Conservation (phyloP, 2,113 vertebrate species). For the Porphyrio hochstetteri region DNA sequence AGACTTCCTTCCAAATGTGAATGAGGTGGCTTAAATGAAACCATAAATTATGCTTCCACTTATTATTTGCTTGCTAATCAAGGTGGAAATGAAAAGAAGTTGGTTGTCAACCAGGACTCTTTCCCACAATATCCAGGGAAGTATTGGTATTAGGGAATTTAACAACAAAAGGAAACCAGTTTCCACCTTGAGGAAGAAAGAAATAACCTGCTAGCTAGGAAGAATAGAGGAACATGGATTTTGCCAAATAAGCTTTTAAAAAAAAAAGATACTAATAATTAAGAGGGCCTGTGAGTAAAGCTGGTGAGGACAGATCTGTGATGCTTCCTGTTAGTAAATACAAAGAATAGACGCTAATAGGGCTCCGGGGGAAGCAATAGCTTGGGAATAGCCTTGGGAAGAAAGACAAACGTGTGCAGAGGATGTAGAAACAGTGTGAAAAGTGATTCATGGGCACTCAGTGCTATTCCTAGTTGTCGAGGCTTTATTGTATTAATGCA, state of each 20-base stretch:
- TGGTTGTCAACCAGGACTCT: constrained; percentile 26
- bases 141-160: constrained; percentile 15
- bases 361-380: constrained; percentile 65
- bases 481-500: constrained; percentile 1
- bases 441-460: constrained; percentile 46
- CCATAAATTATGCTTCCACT: constrained; percentile 51
- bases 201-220: constrained; percentile 63
- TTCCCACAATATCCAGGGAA: constrained; percentile 72
- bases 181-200: constrained; percentile 68
- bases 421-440: constrained; percentile 51
- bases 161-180: constrained; percentile 67
- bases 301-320: constrained; percentile 38
- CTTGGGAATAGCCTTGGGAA: constrained; percentile 69
- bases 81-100: constrained; percentile 59
- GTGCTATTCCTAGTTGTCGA: constrained; percentile 33
- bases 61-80: constrained; percentile 60
- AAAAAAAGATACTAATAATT: constrained; percentile 46
- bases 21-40: constrained; percentile 54
- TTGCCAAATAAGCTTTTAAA: constrained; percentile 34
- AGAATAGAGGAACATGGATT: constrained; percentile 25
- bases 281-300: constrained; percentile 16
- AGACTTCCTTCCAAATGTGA: constrained; percentile 52
- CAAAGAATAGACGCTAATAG: constrained; percentile 68
- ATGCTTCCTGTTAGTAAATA: constrained; percentile 77
- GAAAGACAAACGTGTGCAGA: constrained; percentile 27